Evolutionary conservation across 2,888 invertebrate species (phyloP), one percentile per base, ranked within the genome.

Genomic region (Sphaerophoria rueppellii): DNA sequence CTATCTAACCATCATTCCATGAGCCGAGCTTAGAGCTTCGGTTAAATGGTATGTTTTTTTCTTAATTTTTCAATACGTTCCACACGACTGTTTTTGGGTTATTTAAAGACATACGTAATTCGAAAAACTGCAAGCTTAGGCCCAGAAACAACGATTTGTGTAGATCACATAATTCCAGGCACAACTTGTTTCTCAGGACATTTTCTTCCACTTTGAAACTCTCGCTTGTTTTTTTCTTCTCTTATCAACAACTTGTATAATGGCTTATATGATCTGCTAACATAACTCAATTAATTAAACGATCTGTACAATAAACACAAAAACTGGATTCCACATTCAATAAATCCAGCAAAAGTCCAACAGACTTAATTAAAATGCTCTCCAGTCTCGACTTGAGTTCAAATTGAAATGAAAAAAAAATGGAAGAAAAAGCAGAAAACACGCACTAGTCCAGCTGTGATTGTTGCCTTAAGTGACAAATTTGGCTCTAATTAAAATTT

Each of bases 401-500:
- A n/a, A 40, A 43, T 34, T 43, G n/a, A 35, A 37, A 32, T 11
- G 57, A 9, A 43, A 43, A 52, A n/a, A 14, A 55, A 46, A 32
- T 48, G 35, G 35, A 52, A 1, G 24, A 32, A 52, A 34, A 70
- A 43, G 48, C 14, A 76, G 11, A 61, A 1, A 43, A 48, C 35
- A 43, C 9, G 34, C 16, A 55, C 3, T 9, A 24, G 50, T 69
- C 81, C 73, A 82, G 60, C 82, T 54, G 73, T 71, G 85, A 74
- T 69, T 83, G 87, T 86, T 65, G 76, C 87, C 78, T 87, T 79
- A 86, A 87, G 80, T 67, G 78, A 87, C 86, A 78, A 79, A 87
- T 87, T 87, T 88, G 88, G 88, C 81, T 82, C 87, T 88, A 87
- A 88, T 88, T 88, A 88, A 88, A 88, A 88, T 88, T 87, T 82